Percentiles rank a stretch among this genome's conserved stretches.
These are phyloP conservation scores for Drosophila borborema DNA, from an alignment of 2,888 invertebrate genomes.

Conservation along the genomic window DNA sequence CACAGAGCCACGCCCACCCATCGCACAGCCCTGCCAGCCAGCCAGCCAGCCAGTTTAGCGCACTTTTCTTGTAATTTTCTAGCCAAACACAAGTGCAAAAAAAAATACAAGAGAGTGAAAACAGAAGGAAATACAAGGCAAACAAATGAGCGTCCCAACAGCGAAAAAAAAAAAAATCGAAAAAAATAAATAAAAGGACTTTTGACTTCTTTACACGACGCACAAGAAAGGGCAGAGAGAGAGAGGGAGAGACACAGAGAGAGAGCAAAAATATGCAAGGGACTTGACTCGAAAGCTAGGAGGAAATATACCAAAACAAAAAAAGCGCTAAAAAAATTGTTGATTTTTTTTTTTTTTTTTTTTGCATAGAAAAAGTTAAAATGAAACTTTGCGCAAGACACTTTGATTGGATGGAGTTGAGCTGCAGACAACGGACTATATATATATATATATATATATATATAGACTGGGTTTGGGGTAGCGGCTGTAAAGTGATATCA, in stretches of 20 bases:
- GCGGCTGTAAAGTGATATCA: slow-evolving; percentile 76
- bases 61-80: slow-evolving; percentile 79
- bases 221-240: slow-evolving; percentile 48
- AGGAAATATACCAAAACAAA: slow-evolving; percentile 39
- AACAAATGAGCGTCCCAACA: slow-evolving; percentile 71
- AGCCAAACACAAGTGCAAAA: slow-evolving; percentile 64
- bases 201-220: slow-evolving; percentile 72
- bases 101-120: slow-evolving; percentile 19
- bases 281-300: slow-evolving; percentile 51
- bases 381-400: slow-evolving; percentile 64
- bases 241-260: not conserved
- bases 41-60: slow-evolving; percentile 50
- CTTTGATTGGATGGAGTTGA: slow-evolving; percentile 45
- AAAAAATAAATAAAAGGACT: slow-evolving; percentile 61
- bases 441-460: not conserved
- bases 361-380: slow-evolving; percentile 61
- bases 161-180: slow-evolving; percentile 7
- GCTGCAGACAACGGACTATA: slow-evolving; percentile 15
- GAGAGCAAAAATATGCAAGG: slow-evolving; percentile 41
- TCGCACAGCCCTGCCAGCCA: not conserved
- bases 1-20: slow-evolving; percentile 37
- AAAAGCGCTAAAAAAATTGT: slow-evolving; percentile 14
- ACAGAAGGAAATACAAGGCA: slow-evolving; percentile 67
- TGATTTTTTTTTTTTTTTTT: not conserved
- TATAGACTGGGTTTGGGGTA: slow-evolving; percentile 8